phyloP scores from a whole-genome alignment of 2,888 invertebrate species.

The Synanthedon andrenaeformis region DNA sequence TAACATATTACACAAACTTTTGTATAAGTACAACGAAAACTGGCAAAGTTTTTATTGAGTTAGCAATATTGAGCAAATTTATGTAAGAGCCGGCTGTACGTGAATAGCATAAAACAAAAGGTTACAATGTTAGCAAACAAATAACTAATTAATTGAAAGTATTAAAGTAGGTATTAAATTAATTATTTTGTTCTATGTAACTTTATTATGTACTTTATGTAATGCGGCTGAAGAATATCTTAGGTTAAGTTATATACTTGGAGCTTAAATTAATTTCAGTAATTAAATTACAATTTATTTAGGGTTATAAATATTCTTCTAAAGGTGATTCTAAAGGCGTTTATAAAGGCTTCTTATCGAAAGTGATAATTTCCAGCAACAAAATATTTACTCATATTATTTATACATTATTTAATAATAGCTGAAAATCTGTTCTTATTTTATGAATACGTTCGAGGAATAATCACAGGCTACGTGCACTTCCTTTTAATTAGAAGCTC shows the following conservation, averaged over 20 bases:
- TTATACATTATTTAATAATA: no score
- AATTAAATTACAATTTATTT: no score
- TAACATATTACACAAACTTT: not conserved
- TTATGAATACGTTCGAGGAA: no score
- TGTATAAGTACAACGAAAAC: not conserved
- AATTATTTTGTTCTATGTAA: not conserved
- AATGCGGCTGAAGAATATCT: no score
- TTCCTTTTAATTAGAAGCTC: not conserved
- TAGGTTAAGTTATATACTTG: no score
- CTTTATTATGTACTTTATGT: not conserved
- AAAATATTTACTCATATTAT: no score
- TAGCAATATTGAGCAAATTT: not conserved
- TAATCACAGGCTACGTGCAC: not conserved
- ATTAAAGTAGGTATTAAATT: not conserved
- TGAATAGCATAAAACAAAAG: not conserved
- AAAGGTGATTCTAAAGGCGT: no score
- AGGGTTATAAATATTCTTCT: no score
- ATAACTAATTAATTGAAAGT: not conserved
- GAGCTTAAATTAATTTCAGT: no score
- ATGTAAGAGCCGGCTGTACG: not conserved
- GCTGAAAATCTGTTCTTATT: no score
- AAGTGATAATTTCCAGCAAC: no score
- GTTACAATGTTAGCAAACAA: not conserved
- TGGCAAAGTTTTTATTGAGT: not conserved
- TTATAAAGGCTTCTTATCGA: no score